phyloP scores from a whole-genome alignment of 2,797 vertebrate genomes.

The Buceros bicornis region DNA sequence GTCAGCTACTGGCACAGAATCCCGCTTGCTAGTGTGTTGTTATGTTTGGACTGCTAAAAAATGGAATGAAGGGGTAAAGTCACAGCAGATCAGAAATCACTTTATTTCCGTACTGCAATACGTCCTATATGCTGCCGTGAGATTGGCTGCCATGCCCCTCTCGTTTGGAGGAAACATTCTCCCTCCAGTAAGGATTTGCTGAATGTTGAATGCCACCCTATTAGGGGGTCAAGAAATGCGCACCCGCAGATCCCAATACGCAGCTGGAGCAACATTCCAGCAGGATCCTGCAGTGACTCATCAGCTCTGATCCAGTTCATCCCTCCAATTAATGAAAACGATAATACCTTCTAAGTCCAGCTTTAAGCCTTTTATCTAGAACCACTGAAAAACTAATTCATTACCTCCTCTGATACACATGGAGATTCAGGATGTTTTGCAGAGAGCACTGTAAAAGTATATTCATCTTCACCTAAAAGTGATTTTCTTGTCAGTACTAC shows the following conservation, averaged over 20 bases:
- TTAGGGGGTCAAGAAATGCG: constrained; percentile 4
- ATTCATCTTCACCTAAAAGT: neutral
- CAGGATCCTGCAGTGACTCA: constrained; percentile 7
- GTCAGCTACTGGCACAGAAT: neutral
- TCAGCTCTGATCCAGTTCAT: constrained; percentile 4
- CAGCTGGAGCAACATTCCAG: constrained; percentile 60
- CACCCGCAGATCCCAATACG: neutral
- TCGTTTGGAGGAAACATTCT: neutral
- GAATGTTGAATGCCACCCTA: neutral
- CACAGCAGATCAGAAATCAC: neutral
- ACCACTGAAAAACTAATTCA: neutral
- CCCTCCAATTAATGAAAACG: neutral
- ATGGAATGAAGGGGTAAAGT: neutral
- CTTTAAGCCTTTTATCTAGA: constrained; percentile 26
- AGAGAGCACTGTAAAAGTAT: neutral
- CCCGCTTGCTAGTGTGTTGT: neutral
- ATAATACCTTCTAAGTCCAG: neutral
- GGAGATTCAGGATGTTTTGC: neutral
- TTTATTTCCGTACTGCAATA: neutral
- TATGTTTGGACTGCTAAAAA: neutral
- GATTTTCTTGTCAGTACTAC: neutral
- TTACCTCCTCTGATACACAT: neutral
- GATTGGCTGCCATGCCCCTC: neutral
- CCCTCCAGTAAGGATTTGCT: constrained; percentile 26
- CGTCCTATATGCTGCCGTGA: neutral